Percentiles rank a stretch among this genome's conserved stretches.
phyloP scores from a whole-genome alignment of 2,888 invertebrate species.

The Pimpla rufipes region DNA sequence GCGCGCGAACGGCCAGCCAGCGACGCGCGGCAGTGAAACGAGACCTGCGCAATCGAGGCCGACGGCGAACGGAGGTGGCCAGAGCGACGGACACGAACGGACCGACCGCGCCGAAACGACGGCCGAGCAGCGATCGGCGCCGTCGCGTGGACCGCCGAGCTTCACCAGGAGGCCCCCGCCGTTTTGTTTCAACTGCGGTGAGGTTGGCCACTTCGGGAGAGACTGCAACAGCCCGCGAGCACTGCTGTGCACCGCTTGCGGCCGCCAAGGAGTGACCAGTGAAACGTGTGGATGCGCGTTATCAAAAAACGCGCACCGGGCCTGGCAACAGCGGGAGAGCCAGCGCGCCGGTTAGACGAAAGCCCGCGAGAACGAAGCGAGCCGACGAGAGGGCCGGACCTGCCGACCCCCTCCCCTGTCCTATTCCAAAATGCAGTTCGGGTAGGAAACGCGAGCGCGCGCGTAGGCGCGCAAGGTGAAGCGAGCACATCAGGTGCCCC shows the following conservation, averaged over 20 bases:
- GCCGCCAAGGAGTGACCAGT: neutral
- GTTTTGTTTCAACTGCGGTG: neutral
- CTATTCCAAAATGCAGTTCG: neutral
- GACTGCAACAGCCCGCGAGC: neutral
- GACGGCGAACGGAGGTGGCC: too few relatives aligned
- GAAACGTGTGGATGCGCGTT: constrained; percentile 8
- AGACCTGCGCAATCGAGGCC: too few relatives aligned
- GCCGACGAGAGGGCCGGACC: neutral
- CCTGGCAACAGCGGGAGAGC: constrained; percentile 34
- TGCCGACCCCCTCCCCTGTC: neutral
- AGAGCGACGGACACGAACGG: too few relatives aligned
- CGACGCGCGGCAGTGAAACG: too few relatives aligned
- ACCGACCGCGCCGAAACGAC: too few relatives aligned
- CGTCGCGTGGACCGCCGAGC: neutral
- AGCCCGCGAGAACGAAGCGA: neutral
- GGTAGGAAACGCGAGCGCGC: too few relatives aligned
- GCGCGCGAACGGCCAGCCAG: too few relatives aligned
- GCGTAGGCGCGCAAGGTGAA: neutral
- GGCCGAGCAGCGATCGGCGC: too few relatives aligned
- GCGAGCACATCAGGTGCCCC: neutral
- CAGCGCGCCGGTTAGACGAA: neutral
- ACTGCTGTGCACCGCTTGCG: neutral
- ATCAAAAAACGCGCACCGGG: constrained; percentile 5
- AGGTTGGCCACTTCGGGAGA: neutral
- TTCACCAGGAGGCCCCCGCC: neutral